These are phyloP conservation scores for Hyperoodon ampullatus DNA, from an alignment of 2,113 vertebrate genomes.

Conservation along the genomic window DNA sequence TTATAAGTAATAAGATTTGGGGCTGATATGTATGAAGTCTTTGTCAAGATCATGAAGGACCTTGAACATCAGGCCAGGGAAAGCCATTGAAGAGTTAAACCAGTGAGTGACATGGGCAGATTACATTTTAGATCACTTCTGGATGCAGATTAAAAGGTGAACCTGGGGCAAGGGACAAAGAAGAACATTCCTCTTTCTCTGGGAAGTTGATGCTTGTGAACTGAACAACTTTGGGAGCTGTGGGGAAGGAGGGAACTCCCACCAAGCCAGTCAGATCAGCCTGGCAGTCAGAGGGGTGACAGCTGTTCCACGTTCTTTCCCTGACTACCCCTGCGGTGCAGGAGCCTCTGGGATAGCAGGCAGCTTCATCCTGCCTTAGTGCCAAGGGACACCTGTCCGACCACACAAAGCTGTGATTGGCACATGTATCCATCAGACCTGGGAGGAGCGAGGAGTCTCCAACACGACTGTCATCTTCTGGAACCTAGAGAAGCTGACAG, in stretches of 20 bases:
- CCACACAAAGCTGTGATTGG: background rate
- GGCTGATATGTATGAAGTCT: background rate
- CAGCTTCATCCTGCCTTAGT: background rate
- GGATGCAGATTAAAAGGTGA: background rate
- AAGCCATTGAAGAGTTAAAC: background rate
- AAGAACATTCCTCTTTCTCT: background rate
- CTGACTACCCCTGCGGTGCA: background rate
- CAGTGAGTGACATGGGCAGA: background rate
- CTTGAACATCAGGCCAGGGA: background rate
- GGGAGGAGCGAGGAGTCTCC: background rate
- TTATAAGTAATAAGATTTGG: background rate
- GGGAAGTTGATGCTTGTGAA: background rate
- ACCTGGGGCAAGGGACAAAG: background rate
- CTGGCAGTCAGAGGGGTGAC: slow-evolving; percentile 45
- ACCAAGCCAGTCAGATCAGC: background rate
- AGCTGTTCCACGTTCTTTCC: slow-evolving; percentile 48
- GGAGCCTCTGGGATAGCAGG: background rate
- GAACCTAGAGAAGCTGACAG: background rate
- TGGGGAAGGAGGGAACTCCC: background rate
- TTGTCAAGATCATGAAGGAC: background rate
- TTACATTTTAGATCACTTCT: background rate
- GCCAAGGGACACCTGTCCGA: slow-evolving; percentile 1
- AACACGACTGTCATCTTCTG: slow-evolving; percentile 30
- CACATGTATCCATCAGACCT: background rate
- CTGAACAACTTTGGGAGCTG: background rate